A percentile compares a stretch with the other conserved stretches of the same genome.
Evolutionary conservation across 2,797 vertebrate species (phyloP).

Genomic region (Ceryle rudis): DNA sequence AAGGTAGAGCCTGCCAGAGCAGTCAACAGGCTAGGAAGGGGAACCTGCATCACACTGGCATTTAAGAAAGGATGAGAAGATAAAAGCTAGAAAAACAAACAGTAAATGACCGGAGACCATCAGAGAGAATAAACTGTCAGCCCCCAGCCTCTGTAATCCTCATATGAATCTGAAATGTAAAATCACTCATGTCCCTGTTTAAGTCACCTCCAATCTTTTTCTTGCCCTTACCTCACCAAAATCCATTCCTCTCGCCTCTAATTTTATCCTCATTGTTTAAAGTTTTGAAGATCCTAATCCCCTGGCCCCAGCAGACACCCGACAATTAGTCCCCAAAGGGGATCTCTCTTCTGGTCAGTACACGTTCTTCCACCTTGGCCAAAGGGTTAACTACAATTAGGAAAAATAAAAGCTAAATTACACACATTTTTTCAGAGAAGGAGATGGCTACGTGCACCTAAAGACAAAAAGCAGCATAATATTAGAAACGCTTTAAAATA

Average conservation of each 20-base stretch:
- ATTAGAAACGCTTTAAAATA: background rate
- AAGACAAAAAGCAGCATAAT: background rate
- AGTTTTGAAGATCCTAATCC: background rate
- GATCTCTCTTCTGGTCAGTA: background rate
- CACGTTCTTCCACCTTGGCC: background rate
- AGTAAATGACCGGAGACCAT: background rate
- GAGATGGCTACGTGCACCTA: background rate
- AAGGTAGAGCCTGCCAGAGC: background rate
- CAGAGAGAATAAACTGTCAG: background rate
- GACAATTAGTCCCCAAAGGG: background rate
- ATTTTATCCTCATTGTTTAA: background rate
- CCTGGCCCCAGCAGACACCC: background rate
- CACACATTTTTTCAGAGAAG: background rate
- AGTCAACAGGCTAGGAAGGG: background rate
- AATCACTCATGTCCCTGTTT: background rate
- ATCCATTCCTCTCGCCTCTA: background rate
- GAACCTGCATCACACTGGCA: background rate
- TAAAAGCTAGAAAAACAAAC: background rate
- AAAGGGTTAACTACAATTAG: background rate
- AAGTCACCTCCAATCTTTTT: background rate
- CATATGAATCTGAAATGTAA: background rate
- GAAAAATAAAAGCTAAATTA: background rate
- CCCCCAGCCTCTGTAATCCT: background rate
- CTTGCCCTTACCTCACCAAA: background rate
- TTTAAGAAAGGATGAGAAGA: background rate